These are phyloP conservation scores for Hippocampus zosterae DNA, from an alignment of 2,113 vertebrate genomes.

Conservation along the genomic window DNA sequence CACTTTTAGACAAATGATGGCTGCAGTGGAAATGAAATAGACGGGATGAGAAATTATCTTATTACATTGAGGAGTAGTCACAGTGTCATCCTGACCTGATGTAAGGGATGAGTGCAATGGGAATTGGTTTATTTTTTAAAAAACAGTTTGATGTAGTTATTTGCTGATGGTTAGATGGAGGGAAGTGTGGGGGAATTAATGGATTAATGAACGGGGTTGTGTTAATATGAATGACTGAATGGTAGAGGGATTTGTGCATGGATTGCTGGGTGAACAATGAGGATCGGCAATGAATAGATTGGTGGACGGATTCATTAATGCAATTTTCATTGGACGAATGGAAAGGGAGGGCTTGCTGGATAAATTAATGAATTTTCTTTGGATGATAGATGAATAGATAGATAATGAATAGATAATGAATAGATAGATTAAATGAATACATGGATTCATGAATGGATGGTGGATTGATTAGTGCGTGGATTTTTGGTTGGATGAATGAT, in stretches of 20 bases:
- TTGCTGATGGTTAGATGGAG: neutral
- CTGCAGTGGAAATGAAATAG: neutral
- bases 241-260: no score
- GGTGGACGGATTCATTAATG: no score
- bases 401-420: no score
- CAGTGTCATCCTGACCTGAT: constrained; percentile 1
- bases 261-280: no score
- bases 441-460: neutral
- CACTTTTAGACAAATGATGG: neutral
- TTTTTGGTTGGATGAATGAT: neutral
- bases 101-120: neutral
- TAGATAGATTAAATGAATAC: neutral
- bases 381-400: neutral
- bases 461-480: neutral
- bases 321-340: no score
- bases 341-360: no score
- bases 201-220: no score
- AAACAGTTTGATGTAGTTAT: neutral
- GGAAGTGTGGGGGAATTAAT: neutral
- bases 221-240: no score
- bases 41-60: neutral
- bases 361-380: no score
- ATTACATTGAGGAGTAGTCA: neutral
- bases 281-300: no score
- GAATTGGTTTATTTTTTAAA: neutral